phyloP scores from a whole-genome alignment of 2,888 invertebrate species.

The Penaeus monodon region DNA sequence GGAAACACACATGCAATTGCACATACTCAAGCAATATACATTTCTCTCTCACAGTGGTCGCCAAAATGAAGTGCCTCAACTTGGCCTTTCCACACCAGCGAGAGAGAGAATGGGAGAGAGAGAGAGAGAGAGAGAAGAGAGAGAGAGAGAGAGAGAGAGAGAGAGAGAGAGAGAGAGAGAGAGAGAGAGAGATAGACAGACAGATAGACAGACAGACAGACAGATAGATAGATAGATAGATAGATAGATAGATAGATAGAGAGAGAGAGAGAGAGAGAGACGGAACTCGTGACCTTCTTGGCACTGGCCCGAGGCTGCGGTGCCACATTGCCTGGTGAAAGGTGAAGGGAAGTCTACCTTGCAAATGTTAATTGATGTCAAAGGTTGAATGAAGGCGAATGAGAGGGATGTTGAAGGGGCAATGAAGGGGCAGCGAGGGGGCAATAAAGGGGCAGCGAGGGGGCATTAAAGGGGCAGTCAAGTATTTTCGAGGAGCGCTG shows the following conservation, averaged over 20 bases:
- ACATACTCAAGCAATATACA: no score
- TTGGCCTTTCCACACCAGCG: background rate
- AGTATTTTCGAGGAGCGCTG: no score
- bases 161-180: background rate
- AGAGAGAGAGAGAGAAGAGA: background rate
- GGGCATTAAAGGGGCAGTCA: no score
- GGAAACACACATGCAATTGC: no score
- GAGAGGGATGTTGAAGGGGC: background rate
- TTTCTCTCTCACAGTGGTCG: no score
- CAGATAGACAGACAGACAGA: background rate
- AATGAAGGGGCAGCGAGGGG: background rate
- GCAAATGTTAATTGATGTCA: background rate
- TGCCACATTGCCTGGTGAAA: no score
- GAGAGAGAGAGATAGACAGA: background rate
- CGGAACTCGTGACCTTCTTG: background rate
- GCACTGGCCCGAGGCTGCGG: no score
- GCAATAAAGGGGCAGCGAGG: background rate
- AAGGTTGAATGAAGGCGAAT: background rate
- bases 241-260: background rate
- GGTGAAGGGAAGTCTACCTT: background rate
- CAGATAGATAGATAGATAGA: background rate
- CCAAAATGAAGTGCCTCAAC: no score
- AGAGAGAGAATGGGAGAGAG: background rate
- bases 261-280: background rate
- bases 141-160: conserved; percentile 1